Evolutionary conservation across 2,888 invertebrate species (phyloP).

Genomic region (Drosophila quasianomalipes): DNA sequence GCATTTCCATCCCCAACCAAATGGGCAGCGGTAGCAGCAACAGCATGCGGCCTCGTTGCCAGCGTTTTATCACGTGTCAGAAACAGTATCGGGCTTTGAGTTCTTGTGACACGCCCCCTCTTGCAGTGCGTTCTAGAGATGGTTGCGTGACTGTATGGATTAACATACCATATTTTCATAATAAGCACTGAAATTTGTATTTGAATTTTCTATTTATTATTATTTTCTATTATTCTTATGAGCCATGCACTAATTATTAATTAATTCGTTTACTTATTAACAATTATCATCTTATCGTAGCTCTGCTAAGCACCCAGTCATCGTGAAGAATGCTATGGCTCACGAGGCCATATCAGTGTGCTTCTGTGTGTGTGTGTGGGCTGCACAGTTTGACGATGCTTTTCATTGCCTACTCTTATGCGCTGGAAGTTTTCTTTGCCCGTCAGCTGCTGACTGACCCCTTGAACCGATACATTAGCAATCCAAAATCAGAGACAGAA

Average conservation of each 20-base stretch:
- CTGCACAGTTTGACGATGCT: constrained; percentile 48
- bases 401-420: constrained; percentile 63
- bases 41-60: constrained; percentile 49
- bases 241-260: neutral
- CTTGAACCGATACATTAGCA: constrained; percentile 77
- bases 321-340: neutral
- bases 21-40: constrained; percentile 23
- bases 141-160: constrained; percentile 35
- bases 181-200: neutral
- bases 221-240: neutral
- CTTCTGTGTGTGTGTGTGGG: constrained; percentile 8
- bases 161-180: neutral
- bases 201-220: neutral
- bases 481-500: constrained; percentile 71
- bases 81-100: constrained; percentile 73
- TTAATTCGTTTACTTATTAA: neutral
- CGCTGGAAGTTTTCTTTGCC: constrained; percentile 61
- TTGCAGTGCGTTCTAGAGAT: constrained; percentile 40
- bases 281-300: neutral
- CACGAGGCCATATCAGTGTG: constrained; percentile 21
- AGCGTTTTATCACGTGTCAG: constrained; percentile 81
- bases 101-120: constrained; percentile 50
- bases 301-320: neutral
- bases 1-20: constrained; percentile 18
- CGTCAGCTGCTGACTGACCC: constrained; percentile 70